phyloP scores from a whole-genome alignment of 2,797 vertebrate genomes.

The Coendou prehensilis region DNA sequence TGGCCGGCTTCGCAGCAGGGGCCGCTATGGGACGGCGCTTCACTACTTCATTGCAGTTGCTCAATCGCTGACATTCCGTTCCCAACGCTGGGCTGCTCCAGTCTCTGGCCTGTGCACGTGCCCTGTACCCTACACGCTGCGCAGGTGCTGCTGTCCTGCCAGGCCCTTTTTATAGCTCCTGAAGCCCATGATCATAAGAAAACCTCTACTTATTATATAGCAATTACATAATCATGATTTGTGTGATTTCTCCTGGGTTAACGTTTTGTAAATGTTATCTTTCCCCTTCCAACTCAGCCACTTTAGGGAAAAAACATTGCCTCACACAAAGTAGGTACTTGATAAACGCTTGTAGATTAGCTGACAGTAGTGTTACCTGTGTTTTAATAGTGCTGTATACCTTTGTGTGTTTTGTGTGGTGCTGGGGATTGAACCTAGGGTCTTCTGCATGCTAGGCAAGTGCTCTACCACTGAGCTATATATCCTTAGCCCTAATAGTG shows the following conservation, averaged over 20 bases:
- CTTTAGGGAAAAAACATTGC: neutral
- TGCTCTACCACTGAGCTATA: neutral
- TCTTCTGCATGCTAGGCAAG: neutral
- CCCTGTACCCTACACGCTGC: accelerated
- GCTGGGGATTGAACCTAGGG: neutral
- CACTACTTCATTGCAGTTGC: too few species aligned
- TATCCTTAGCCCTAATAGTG: neutral
- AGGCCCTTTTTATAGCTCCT: neutral
- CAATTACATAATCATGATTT: neutral
- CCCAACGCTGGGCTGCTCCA: neutral
- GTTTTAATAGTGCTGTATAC: neutral
- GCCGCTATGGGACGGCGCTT: neutral
- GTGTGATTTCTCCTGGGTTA: neutral
- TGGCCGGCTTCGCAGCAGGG: neutral
- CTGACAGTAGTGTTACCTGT: neutral
- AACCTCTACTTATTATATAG: neutral
- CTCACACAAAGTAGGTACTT: neutral
- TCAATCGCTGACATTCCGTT: accelerated
- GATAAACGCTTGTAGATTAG: neutral
- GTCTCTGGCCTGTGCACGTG: neutral
- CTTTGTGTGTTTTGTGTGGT: neutral
- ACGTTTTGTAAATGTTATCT: conserved; percentile 21
- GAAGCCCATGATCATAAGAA: neutral
- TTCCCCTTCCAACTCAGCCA: neutral
- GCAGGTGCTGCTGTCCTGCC: neutral